phyloP scores from a whole-genome alignment of 2,888 invertebrate species.

The Bombylius discolor region DNA sequence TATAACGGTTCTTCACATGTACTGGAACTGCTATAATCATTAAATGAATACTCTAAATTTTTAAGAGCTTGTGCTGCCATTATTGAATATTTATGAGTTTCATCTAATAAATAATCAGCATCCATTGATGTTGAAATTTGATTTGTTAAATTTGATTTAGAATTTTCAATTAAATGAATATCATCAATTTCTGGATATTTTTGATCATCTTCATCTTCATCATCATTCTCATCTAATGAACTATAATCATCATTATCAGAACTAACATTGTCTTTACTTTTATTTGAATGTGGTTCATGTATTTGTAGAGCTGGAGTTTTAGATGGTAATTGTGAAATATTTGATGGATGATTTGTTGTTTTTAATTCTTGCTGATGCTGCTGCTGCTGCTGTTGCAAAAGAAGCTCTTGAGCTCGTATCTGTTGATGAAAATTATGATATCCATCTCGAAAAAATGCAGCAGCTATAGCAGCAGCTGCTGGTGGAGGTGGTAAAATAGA shows the following conservation, averaged over 20 bases:
- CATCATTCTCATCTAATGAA: slow-evolving; percentile 21
- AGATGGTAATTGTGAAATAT: slow-evolving; percentile 5
- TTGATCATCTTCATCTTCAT: slow-evolving; percentile 23
- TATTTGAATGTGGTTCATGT: slow-evolving; percentile 19
- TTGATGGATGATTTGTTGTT: slow-evolving; percentile 7
- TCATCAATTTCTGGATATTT: slow-evolving; percentile 34
- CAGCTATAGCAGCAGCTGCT: slow-evolving; percentile 30
- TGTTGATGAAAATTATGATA: slow-evolving; percentile 45
- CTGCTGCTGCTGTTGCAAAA: slow-evolving; percentile 18
- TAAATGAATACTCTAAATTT: slow-evolving; percentile 28
- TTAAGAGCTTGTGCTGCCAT: slow-evolving; percentile 26
- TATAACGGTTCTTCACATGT: slow-evolving; percentile 23
- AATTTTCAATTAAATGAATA: slow-evolving; percentile 33
- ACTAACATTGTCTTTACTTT: slow-evolving; percentile 13
- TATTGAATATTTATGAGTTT: slow-evolving; percentile 25
- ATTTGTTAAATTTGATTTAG: slow-evolving; percentile 18
- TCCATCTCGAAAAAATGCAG: slow-evolving; percentile 33
- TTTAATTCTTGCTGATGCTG: slow-evolving; percentile 9
- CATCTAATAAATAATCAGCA: slow-evolving; percentile 22
- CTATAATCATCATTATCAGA: slow-evolving; percentile 24
- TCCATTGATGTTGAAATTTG: slow-evolving; percentile 13
- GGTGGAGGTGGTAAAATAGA: slow-evolving; percentile 16
- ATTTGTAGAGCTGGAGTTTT: slow-evolving; percentile 3
- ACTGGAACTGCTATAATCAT: slow-evolving; percentile 22
- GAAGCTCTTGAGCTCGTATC: slow-evolving; percentile 29